Base-by-base conservation (phyloP, 2,113 vertebrate genomes). In the Malurus elegans region DNA sequence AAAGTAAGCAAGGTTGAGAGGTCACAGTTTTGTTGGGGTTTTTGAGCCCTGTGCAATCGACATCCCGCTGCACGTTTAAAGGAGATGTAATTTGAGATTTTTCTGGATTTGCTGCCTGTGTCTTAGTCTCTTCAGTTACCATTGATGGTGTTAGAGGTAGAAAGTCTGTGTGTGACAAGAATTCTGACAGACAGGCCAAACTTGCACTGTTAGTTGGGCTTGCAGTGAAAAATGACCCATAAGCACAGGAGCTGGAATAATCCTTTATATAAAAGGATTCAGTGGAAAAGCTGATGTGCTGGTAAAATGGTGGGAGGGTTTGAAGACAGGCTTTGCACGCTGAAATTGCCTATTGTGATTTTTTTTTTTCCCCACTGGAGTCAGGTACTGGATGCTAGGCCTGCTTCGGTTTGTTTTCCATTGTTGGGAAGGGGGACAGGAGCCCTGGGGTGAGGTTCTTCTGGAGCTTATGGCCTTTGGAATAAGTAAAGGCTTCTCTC, bases 231-330 rank as follows among this genome's bases (percentile, higher is more conserved):
- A 90, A 67, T n/a, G 60, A 64, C 88, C 75, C 81, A 8, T 19
- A 38, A 93, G 79, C 57, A 2, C 16, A 60, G 64, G 69, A 78
- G 42, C 93, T 88, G 29, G 92, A 97, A 88, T 69, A 95, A 96
- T 88, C 93, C 79, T 75, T 75, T 86, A 4, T 60, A 60, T 94
- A 79, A 90, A 84, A 93, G 60, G 44, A 18, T 86, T 88, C 72
- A 71, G 60, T 78, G 65, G 62, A 89, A 92, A 72, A 92, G 93
- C 85, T 96, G 92, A 93, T 75, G 5, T 48, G 60, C 64, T 57
- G 45, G 60, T 88, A 62, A 86, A 91, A 51, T 0, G 1, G 3
- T 34, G 79, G 62, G 64, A 44, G 79, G 57, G 48, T 92, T 72
- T 84, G 65, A 93, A 93, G 89, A 75, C 58, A 57, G 70, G 24